A percentile compares a stretch with the other conserved stretches of the same genome.
Conservation (phyloP, 2,888 invertebrate species). For the Limnephilus lunatus region DNA sequence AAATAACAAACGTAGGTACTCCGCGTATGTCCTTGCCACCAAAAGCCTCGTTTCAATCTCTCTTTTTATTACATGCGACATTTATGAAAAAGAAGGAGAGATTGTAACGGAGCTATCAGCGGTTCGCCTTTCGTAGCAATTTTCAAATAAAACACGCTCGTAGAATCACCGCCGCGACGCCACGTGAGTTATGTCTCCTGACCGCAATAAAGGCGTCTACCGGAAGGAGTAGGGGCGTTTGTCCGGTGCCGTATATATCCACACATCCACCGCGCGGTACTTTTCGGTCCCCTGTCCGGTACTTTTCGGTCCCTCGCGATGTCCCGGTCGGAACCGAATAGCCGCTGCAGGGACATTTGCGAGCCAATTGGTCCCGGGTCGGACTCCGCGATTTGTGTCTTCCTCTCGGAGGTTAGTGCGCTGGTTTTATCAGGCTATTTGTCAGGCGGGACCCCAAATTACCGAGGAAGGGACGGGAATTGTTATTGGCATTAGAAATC, state of each 20-base stretch:
- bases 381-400: slow-evolving; percentile 53
- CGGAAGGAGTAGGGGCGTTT: slow-evolving; percentile 54
- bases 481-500: slow-evolving; percentile 41
- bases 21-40: neutral
- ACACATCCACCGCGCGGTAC: neutral
- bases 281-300: slow-evolving; percentile 26
- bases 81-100: neutral
- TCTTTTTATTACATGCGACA: neutral
- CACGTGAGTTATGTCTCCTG: slow-evolving; percentile 63
- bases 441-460: slow-evolving; percentile 45
- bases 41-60: neutral
- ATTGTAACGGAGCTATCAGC: neutral
- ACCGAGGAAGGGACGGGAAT: slow-evolving; percentile 10
- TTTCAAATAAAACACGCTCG: slow-evolving; percentile 21
- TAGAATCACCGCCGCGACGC: slow-evolving; percentile 54
- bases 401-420: slow-evolving; percentile 53
- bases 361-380: slow-evolving; percentile 25
- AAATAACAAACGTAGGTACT: neutral
- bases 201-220: slow-evolving; percentile 65
- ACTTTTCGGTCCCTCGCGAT: neutral
- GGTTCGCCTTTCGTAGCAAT: neutral
- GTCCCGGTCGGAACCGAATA: slow-evolving; percentile 33
- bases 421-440: slow-evolving; percentile 54
- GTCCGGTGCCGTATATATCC: slow-evolving; percentile 21
- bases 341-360: slow-evolving; percentile 21